phyloP scores from a whole-genome alignment of 2,888 invertebrate genomes.

The Lumbricus terrestris region DNA sequence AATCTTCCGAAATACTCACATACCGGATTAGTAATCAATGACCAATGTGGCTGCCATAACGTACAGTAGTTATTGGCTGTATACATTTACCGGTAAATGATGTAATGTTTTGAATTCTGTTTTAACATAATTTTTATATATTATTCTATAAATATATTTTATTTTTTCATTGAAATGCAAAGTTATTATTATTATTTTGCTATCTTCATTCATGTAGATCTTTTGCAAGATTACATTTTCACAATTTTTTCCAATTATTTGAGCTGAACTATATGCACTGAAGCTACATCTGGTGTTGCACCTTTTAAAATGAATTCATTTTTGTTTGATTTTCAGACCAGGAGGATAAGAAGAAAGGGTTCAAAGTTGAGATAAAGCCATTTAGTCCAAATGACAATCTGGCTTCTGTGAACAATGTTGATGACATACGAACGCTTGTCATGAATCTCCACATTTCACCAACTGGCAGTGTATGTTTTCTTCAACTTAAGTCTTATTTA shows the following conservation, averaged over 20 bases:
- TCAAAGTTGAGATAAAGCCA: conserved; percentile 92
- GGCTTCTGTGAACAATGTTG: conserved; percentile 84
- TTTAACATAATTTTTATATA: neutral
- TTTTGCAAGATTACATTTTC: neutral
- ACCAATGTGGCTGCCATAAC: no score
- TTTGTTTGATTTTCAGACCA: conserved; percentile 24
- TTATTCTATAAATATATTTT: neutral
- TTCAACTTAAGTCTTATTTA: no score
- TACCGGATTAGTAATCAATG: no score
- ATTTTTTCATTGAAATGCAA: neutral
- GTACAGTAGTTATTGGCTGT: neutral
- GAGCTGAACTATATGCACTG: neutral
- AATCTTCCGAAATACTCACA: no score
- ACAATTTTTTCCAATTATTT: no score
- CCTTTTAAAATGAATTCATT: neutral
- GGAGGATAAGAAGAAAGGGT: conserved; percentile 82
- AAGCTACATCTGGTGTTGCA: neutral
- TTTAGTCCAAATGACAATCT: conserved; percentile 79
- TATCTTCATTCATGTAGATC: neutral
- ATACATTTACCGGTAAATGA: neutral
- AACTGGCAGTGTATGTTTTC: conserved; percentile 60
- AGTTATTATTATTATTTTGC: neutral
- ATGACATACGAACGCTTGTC: conserved; percentile 86
- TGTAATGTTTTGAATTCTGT: neutral
- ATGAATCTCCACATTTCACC: conserved; percentile 75